These are phyloP conservation scores for Patella vulgata DNA, from an alignment of 1,140 invertebrate species.

Conservation along the genomic window DNA sequence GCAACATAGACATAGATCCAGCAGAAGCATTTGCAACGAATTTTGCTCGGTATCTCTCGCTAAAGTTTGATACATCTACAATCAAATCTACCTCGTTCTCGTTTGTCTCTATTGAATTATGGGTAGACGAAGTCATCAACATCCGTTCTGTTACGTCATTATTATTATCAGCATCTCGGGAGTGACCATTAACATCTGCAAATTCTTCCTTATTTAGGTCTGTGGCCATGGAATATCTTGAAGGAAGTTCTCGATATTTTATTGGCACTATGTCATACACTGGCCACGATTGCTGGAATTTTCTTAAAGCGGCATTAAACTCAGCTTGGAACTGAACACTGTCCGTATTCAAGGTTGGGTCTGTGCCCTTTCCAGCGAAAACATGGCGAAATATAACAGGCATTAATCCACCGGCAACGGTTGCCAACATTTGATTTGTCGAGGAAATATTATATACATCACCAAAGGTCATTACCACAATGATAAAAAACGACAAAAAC, in stretches of 20 bases:
- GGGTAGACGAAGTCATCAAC: not conserved
- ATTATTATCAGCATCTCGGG: no score
- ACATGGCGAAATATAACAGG: constrained; percentile 51
- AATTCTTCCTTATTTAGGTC: not conserved
- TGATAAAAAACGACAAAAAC: constrained; percentile 49
- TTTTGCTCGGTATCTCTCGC: no score
- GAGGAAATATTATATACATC: constrained; percentile 45
- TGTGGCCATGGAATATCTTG: not conserved
- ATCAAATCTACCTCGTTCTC: constrained; percentile 26
- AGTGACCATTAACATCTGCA: not conserved
- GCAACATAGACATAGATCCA: no score
- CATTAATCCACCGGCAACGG: constrained; percentile 47
- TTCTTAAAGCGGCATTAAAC: constrained; percentile 37
- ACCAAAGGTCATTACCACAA: constrained; percentile 51
- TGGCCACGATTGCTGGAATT: constrained; percentile 43
- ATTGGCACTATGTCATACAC: constrained; percentile 42
- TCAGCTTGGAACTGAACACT: constrained; percentile 45
- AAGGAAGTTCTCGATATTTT: constrained; percentile 3
- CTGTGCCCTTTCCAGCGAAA: constrained; percentile 23
- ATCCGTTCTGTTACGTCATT: not conserved
- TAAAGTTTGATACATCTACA: constrained; percentile 19
- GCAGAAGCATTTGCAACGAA: no score
- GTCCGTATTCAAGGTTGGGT: constrained; percentile 28
- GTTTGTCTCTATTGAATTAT: not conserved
- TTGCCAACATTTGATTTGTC: constrained; percentile 51